Conservation (phyloP, 2,888 invertebrate genomes). For the Sesia bembeciformis region DNA sequence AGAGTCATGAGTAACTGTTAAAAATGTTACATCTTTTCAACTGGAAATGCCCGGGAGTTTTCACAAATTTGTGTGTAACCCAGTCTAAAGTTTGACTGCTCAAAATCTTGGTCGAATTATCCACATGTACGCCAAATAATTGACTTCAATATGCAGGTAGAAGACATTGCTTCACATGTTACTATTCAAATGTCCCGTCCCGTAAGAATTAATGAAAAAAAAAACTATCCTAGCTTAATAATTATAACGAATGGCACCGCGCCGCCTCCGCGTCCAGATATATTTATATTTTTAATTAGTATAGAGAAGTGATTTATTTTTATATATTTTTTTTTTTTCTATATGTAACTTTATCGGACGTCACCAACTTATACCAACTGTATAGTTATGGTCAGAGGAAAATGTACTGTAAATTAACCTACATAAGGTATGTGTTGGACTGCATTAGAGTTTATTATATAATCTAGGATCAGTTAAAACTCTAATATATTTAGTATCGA, state of each 20-base stretch:
- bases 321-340: conserved; percentile 53
- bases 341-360: conserved; percentile 64
- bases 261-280: conserved; percentile 48
- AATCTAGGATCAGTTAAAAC: no score
- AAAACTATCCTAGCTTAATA: conserved; percentile 22
- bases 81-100: no score
- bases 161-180: neutral
- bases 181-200: no score
- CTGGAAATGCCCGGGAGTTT: no score
- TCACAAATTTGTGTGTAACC: no score
- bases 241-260: conserved; percentile 16
- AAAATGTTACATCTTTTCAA: no score
- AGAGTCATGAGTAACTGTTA: no score
- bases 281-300: conserved; percentile 49
- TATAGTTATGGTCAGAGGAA: conserved; percentile 43
- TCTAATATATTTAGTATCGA: no score
- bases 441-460: conserved; percentile 16
- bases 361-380: conserved; percentile 55
- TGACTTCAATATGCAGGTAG: neutral
- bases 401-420: conserved; percentile 52
- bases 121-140: neutral
- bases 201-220: no score
- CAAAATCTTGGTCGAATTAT: neutral
- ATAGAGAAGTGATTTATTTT: conserved; percentile 55
- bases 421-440: conserved; percentile 23